phyloP scores from a whole-genome alignment of 2,113 vertebrate genomes.

The Ailurus styani region DNA sequence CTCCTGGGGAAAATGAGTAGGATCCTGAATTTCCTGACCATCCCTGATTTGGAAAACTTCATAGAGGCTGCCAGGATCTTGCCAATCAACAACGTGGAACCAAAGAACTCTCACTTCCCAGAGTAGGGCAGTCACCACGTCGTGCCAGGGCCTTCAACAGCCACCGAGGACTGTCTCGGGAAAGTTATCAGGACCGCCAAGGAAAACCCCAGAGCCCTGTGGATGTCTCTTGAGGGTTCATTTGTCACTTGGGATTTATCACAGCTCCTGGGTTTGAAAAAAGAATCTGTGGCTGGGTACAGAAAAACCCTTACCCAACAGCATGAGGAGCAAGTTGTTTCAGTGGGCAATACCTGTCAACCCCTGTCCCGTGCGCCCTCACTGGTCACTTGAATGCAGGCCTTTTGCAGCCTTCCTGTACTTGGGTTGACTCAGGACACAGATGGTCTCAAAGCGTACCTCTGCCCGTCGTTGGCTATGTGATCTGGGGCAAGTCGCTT shows the following conservation, averaged over 20 bases:
- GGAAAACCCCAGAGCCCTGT: not conserved
- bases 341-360: not conserved
- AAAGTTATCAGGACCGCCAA: no score
- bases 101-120: rapidly evolving
- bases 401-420: not conserved
- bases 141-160: not conserved
- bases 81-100: rapidly evolving
- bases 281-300: not conserved
- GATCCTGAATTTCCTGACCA: not conserved
- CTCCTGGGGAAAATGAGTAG: slow-evolving; percentile 54
- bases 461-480: not conserved
- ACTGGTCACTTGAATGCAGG: not conserved
- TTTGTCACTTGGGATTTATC: not conserved
- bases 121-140: not conserved
- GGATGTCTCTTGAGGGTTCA: not conserved
- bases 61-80: rapidly evolving
- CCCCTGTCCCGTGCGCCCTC: no score
- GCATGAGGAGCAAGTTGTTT: not conserved
- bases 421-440: not conserved
- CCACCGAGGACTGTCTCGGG: rapidly evolving
- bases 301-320: not conserved
- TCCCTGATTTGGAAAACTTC: slow-evolving; percentile 34
- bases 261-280: not conserved
- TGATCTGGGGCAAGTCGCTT: not conserved
- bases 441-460: not conserved